A percentile compares a stretch with the other conserved stretches of the same genome.
These are phyloP conservation scores for Staurois parvus DNA, from an alignment of 2,797 vertebrate genomes.

Conservation along the genomic window DNA sequence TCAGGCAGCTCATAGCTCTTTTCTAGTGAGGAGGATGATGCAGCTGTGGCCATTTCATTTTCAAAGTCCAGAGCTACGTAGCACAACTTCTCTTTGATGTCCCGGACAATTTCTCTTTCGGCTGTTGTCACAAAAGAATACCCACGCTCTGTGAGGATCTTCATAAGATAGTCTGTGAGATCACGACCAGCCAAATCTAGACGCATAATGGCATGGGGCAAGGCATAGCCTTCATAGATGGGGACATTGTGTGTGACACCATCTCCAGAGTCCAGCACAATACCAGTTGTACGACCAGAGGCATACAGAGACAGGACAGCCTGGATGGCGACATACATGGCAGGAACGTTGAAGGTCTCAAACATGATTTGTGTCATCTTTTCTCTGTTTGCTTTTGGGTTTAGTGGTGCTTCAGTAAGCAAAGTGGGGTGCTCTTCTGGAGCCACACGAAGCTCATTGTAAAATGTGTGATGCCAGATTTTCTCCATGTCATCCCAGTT, in stretches of 20 bases:
- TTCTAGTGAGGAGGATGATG: constrained; percentile 82
- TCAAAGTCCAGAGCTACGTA: constrained; percentile 85
- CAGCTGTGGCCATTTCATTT: constrained; percentile 85
- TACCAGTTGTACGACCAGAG: constrained; percentile 77
- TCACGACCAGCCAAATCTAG: constrained; percentile 70
- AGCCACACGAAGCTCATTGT: constrained; percentile 73
- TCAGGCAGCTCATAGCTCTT: constrained; percentile 85
- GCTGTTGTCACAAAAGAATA: constrained; percentile 75
- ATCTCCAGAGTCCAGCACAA: constrained; percentile 68
- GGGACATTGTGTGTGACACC: constrained; percentile 68
- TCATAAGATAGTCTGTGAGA: constrained; percentile 74
- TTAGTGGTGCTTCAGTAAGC: constrained; percentile 79
- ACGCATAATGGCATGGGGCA: constrained; percentile 69
- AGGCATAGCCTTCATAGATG: constrained; percentile 69
- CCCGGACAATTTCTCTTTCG: constrained; percentile 70
- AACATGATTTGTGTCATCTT: constrained; percentile 85
- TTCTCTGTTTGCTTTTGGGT: constrained; percentile 80
- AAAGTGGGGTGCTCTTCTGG: constrained; percentile 81
- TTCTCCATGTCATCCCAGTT: constrained; percentile 72
- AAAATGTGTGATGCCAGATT: constrained; percentile 75
- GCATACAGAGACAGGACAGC: constrained; percentile 76
- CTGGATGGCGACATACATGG: constrained; percentile 78
- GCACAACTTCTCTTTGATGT: constrained; percentile 62
- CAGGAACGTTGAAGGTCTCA: constrained; percentile 77
- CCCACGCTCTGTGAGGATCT: constrained; percentile 75